These are phyloP conservation scores for Saturnia japonica DNA, from an alignment of 2,888 invertebrate species.

Conservation along the genomic window DNA sequence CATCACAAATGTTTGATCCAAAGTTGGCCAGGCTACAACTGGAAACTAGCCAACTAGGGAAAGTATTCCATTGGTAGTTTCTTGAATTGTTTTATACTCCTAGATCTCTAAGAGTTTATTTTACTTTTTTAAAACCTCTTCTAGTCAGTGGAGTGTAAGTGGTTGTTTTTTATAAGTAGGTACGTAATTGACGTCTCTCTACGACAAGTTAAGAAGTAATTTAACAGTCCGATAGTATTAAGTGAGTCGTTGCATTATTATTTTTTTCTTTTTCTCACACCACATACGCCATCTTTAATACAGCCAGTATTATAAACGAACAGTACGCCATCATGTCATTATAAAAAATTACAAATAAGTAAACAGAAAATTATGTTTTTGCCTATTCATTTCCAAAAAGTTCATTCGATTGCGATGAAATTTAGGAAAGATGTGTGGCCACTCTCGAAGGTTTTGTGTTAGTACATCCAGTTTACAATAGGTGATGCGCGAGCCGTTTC, in stretches of 20 bases:
- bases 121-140: not conserved
- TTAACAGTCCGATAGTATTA: not conserved
- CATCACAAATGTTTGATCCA: conserved; percentile 16
- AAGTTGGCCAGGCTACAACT: not conserved
- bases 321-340: not conserved
- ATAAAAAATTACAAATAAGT: not conserved
- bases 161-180: not conserved
- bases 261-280: not conserved
- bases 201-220: not conserved
- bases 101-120: not conserved
- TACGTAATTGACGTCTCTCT: not conserved
- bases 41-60: not conserved
- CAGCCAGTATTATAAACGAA: not conserved
- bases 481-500: no score
- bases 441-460: no score
- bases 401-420: no score
- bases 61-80: not conserved
- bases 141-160: not conserved
- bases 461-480: no score
- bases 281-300: not conserved
- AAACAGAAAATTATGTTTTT: no score
- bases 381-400: no score
- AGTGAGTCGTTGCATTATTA: not conserved
- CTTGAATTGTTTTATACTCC: not conserved
- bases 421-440: no score